Conservation (phyloP, 1,140 invertebrate genomes). For the Anadara kagoshimensis region DNA sequence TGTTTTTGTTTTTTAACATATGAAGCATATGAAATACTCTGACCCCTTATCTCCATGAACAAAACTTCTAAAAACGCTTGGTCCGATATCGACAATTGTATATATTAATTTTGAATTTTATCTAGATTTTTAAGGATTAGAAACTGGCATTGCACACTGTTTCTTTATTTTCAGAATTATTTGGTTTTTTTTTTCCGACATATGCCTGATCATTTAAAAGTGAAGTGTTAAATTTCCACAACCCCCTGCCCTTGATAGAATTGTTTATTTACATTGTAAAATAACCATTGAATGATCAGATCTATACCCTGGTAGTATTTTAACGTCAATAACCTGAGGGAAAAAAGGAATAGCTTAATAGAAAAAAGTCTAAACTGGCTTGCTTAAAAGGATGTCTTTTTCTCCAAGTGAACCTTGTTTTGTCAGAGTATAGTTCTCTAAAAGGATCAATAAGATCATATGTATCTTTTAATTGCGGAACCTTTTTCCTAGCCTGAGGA, state of each 20-base stretch:
- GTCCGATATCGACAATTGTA: background rate
- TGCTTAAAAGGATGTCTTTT: constrained; percentile 9
- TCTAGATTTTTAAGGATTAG: constrained; percentile 3
- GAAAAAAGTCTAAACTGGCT: constrained; percentile 9
- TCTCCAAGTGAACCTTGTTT: constrained; percentile 6
- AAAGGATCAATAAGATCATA: constrained; percentile 4
- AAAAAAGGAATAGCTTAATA: background rate
- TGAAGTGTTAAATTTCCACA: constrained; percentile 44
- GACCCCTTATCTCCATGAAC: constrained; percentile 14
- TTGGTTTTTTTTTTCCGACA: constrained; percentile 15
- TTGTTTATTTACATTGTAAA: constrained; percentile 1
- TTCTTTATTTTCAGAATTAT: constrained; percentile 17
- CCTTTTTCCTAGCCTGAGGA: constrained; percentile 10
- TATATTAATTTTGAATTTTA: background rate
- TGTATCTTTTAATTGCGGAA: constrained; percentile 7
- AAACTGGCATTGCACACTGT: constrained; percentile 15
- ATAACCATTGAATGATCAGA: constrained; percentile 23
- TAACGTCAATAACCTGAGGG: no score
- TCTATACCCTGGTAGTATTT: constrained; percentile 6
- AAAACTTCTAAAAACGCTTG: constrained; percentile 11
- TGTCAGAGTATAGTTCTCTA: constrained; percentile 6
- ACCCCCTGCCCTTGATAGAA: no score
- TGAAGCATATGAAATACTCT: constrained; percentile 12
- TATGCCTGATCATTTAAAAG: constrained; percentile 18
- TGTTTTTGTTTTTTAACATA: constrained; percentile 9